A percentile compares a stretch with the other conserved stretches of the same genome.
phyloP scores from a whole-genome alignment of 2,888 invertebrate species.

The Tuta absoluta region DNA sequence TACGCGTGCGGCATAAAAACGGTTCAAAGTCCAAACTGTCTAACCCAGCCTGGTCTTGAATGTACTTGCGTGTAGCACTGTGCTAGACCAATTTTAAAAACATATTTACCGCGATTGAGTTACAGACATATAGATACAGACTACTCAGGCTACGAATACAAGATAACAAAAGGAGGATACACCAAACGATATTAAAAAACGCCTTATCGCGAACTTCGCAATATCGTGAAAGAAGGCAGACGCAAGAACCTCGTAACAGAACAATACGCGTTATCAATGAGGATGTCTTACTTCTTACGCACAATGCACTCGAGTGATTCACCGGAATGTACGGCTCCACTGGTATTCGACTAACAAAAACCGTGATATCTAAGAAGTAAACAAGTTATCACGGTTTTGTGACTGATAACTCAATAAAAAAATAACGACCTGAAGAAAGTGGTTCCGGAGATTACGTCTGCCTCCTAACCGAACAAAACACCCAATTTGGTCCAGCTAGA shows the following conservation, averaged over 20 bases:
- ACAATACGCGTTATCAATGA: background rate
- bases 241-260: background rate
- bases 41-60: no score
- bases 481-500: conserved; percentile 57
- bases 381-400: background rate
- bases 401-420: conserved; percentile 26
- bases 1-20: no score
- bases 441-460: conserved; percentile 46
- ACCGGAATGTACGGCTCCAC: conserved; percentile 4
- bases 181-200: background rate
- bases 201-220: background rate
- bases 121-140: no score
- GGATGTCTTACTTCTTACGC: conserved; percentile 3
- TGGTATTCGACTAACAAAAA: background rate
- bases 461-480: conserved; percentile 57
- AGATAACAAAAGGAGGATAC: no score
- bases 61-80: no score
- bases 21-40: no score
- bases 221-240: background rate
- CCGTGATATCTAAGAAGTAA: no score
- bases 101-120: no score
- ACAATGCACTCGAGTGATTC: conserved; percentile 3
- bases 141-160: no score
- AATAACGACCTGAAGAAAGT: conserved; percentile 24
- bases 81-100: no score